These are phyloP conservation scores for Campoletis raptor DNA, from an alignment of 2,888 invertebrate species.

Conservation along the genomic window DNA sequence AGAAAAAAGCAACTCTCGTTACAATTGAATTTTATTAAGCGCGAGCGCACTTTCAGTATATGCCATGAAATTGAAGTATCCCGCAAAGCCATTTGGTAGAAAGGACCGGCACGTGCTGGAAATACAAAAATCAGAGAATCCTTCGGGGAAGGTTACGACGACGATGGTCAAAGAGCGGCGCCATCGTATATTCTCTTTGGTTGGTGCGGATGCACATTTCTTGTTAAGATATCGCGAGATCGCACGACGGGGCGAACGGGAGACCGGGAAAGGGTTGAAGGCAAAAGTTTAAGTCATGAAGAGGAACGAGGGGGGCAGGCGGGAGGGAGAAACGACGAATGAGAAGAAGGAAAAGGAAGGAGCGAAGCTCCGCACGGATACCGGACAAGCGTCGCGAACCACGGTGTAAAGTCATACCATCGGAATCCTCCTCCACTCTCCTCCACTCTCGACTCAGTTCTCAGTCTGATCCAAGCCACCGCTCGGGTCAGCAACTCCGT, in stretches of 20 bases:
- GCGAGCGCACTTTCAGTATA: background rate
- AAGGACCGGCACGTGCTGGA: slow-evolving; percentile 10
- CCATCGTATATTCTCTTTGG: slow-evolving; percentile 29
- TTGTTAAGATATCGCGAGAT: slow-evolving; percentile 35
- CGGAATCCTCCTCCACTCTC: slow-evolving; percentile 78
- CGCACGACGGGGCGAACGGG: slow-evolving; percentile 4
- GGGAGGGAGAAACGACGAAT: slow-evolving; percentile 48
- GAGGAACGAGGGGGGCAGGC: slow-evolving; percentile 56
- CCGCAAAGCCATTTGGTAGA: background rate
- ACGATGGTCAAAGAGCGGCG: slow-evolving; percentile 2
- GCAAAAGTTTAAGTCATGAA: slow-evolving; percentile 13
- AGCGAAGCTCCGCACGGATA: slow-evolving; percentile 47
- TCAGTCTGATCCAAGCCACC: slow-evolving; percentile 81
- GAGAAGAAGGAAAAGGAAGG: slow-evolving; percentile 61
- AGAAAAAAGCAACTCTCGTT: background rate
- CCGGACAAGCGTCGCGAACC: slow-evolving; percentile 67
- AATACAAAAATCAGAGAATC: slow-evolving; percentile 28
- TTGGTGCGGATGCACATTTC: slow-evolving; percentile 12
- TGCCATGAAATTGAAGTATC: slow-evolving; percentile 27
- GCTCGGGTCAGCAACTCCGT: slow-evolving; percentile 74
- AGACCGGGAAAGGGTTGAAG: slow-evolving; percentile 21
- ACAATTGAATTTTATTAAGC: slow-evolving; percentile 39
- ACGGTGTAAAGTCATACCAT: slow-evolving; percentile 69
- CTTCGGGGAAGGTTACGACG: slow-evolving; percentile 2
- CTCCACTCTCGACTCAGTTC: slow-evolving; percentile 70